Percentiles rank a stretch among this genome's conserved stretches.
phyloP scores from a whole-genome alignment of 1,140 invertebrate species.

The Dendrolimus kikuchii region DNA sequence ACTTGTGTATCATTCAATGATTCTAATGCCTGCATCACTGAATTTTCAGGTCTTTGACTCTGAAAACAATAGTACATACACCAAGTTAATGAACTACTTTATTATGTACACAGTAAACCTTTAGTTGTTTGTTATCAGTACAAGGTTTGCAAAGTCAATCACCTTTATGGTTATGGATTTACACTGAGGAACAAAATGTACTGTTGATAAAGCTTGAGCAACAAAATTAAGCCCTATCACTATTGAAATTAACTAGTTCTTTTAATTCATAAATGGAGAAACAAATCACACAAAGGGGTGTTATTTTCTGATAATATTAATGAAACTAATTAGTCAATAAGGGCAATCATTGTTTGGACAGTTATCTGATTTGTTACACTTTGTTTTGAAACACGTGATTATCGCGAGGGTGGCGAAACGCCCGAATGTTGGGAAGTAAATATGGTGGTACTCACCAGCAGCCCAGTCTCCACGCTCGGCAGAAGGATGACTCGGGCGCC shows the following conservation, averaged over 20 bases:
- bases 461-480: conserved; percentile 94
- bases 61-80: conserved; percentile 67
- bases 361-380: conserved; percentile 52
- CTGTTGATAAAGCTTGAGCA: too few species aligned
- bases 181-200: too few species aligned
- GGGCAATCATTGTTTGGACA: conserved; percentile 12
- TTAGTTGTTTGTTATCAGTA: too few species aligned
- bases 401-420: conserved; percentile 27
- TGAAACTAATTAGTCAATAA: conserved; percentile 22
- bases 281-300: too few species aligned
- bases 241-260: too few species aligned
- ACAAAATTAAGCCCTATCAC: too few species aligned
- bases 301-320: conserved; percentile 8
- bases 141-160: too few species aligned
- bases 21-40: conserved; percentile 95
- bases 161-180: too few species aligned
- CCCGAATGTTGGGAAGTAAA: conserved; percentile 17
- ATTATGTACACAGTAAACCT: too few species aligned
- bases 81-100: too few species aligned
- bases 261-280: too few species aligned
- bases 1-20: conserved; percentile 94
- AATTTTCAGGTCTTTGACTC: conserved; percentile 92
- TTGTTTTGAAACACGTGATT: conserved; percentile 63
- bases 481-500: conserved; percentile 91
- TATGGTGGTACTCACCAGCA: conserved; percentile 83